Percentiles rank a stretch among this genome's conserved stretches.
Conservation (phyloP, 2,113 vertebrate species). For the Charadrius vociferus region DNA sequence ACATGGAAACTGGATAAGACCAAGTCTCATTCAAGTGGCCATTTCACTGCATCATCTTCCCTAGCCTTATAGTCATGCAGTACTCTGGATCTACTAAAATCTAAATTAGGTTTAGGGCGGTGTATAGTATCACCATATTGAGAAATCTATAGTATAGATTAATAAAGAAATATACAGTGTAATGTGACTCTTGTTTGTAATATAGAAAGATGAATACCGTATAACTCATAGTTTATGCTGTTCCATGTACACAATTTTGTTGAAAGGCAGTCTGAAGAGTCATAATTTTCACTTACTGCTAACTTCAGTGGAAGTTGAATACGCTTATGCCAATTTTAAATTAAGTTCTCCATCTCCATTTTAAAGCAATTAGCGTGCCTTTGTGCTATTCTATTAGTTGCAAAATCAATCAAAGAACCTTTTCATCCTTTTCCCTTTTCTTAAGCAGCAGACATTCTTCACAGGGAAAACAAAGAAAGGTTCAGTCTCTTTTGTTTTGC, state of each 20-base stretch:
- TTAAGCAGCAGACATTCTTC: not conserved
- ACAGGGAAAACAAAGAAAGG: not conserved
- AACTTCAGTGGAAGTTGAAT: not conserved
- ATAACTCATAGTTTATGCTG: not conserved
- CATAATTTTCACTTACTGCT: not conserved
- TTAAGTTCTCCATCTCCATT: slow-evolving; percentile 20
- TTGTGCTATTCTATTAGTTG: not conserved
- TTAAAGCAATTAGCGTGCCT: slow-evolving; percentile 12
- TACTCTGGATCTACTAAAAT: not conserved
- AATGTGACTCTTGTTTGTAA: not conserved
- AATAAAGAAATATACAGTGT: not conserved
- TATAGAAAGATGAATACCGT: not conserved
- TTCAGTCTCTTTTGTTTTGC: not conserved
- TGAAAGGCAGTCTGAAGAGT: not conserved
- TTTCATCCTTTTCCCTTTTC: slow-evolving; percentile 6
- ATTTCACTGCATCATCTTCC: not conserved
- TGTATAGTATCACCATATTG: not conserved
- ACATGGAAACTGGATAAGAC: not conserved
- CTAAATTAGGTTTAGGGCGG: not conserved
- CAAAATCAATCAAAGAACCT: slow-evolving; percentile 25
- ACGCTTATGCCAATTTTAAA: not conserved
- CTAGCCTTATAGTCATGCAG: not conserved
- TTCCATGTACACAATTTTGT: not conserved
- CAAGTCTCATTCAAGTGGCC: not conserved
- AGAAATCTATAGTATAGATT: not conserved